Evolutionary conservation across 92 coral and sea anemone genomes (phyloP), one percentile per base, ranked within the genome.

Genomic region (Porites cylindrica): DNA sequence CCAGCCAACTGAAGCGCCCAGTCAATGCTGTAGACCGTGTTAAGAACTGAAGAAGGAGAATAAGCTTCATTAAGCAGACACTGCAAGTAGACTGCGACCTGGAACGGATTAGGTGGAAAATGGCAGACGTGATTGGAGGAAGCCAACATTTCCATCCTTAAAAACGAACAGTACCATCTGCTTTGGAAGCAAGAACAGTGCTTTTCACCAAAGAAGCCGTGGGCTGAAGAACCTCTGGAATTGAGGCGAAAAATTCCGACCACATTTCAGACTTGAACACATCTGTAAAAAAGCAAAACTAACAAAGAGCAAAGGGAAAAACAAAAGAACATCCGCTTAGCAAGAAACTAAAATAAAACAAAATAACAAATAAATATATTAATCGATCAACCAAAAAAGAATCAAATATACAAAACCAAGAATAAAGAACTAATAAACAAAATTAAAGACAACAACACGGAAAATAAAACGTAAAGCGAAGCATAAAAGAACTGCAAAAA

Each of bases 1-100:
- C 94, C 94, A 29, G 59, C 92, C 19, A 84, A 47, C 75, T 56
- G 66, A 50, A 68, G 89, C 52, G 75, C 86, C 92, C 89, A 88
- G 76, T 78, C 90, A 58, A 83, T 70, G 60, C 92, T 88, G 76
- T 51, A 91, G 47, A 71, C 92, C 29, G 94, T 92, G 78, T 32
- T 54, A 12, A 59, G 17, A 56, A 80, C 50, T 66, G 86, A 89
- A 19, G 85, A 88, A 54, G 85, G 85, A 64, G 85, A 60, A 60
- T 26, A 61, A 13, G 94, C 69, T 10, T 50, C 32, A 10, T 80
- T 18, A 12, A 87, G 47, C 60, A 91, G 32, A 21, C 81, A 82
- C 66, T 82, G 86, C 11, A 87, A 77, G 69, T 88, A 83, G 10
- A 74, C 61, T 51, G 91, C 94, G 9, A 91, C 89, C 12, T 75